Base-by-base conservation (phyloP, 2,888 invertebrate genomes). In the Conus canariensis region DNA sequence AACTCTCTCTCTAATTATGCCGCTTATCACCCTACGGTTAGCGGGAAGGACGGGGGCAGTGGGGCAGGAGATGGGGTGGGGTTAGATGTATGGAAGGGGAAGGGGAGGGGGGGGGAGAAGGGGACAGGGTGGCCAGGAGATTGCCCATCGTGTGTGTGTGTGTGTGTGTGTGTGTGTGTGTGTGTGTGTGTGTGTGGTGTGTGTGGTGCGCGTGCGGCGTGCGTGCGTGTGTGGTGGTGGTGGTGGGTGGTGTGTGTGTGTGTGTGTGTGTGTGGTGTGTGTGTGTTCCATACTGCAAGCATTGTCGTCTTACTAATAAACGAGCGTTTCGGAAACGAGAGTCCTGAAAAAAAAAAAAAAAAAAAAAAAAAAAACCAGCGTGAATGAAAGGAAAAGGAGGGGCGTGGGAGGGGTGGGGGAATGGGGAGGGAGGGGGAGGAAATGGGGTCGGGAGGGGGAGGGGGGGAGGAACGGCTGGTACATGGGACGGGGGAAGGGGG, bases 201-300 rank as follows among this genome's bases (percentile, higher is more conserved):
- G 60, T 3, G 60, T 16, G 9, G 60, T 64, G 60, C 16, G 60
- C 16, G 60, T 64, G 60, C 16, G 60, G 60, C 16, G 60, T 64
- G 60, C 16, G 60, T 64, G 60, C 16, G 60, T 64, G 60, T 64
- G 60, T 64, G 60, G 0, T n/a, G n/a, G n/a, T n/a, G n/a, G n/a
- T n/a, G n/a, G n/a, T n/a, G n/a, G n/a, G n/a, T n/a, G n/a, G 77
- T 77, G 77, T 77, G 77, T 77, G 7, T 6, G 77, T 77, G 77
- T 77, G 77, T 77, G 77, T 10, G 77, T 77, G 77, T 77, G 77
- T 77, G 77, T 77, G 77, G 77, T 77, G 77, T 77, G 77, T 77
- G 77, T 77, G 77, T 77, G 77, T 77, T 77, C 10, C 10, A n/a
- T 25, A n/a, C 45, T 45, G 45, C 45, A 45, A 4, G 45, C 45